Evolutionary conservation across 23 tunicate genomes (phyloP).

Genomic region (Oikopleura vanhoeffeni): DNA sequence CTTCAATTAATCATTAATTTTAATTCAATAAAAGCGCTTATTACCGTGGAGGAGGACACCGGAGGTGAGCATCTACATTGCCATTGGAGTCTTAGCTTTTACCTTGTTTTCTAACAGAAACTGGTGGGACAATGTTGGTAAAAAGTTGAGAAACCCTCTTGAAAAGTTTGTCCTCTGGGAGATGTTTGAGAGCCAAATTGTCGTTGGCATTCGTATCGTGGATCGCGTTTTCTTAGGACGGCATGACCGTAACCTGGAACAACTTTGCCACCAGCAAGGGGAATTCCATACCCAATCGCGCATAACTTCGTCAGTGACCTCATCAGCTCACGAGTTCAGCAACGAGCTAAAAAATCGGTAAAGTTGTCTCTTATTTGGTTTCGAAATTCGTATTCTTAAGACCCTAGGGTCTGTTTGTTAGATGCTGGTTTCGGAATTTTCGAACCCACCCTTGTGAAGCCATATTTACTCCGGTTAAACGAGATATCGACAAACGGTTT

Average conservation of each 20-base stretch:
- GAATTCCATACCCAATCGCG: constrained; percentile 83
- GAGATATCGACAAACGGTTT: too few relatives aligned
- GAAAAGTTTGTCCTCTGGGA: constrained; percentile 83
- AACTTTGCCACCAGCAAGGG: constrained; percentile 69
- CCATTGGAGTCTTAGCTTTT: constrained; percentile 92
- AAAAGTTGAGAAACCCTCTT: constrained; percentile 79
- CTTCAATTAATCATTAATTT: too few relatives aligned
- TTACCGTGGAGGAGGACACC: constrained; percentile 57
- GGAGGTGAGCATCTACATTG: constrained; percentile 99
- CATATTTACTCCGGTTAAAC: too few relatives aligned
- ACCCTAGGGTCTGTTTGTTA: too few relatives aligned
- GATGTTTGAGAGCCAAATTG: constrained; percentile 95
- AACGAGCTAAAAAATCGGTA: constrained; percentile 10
- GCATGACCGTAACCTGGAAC: constrained; percentile 99
- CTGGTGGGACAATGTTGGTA: constrained; percentile 70
- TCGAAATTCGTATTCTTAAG: too few relatives aligned
- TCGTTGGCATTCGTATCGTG: constrained; percentile 87
- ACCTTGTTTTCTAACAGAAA: constrained; percentile 73
- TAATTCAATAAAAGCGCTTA: not conserved
- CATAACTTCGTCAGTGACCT: constrained; percentile 54
- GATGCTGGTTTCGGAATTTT: too few relatives aligned
- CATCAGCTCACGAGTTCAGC: constrained; percentile 66
- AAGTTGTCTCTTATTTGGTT: too few relatives aligned
- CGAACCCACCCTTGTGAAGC: too few relatives aligned
- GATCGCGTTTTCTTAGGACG: constrained; percentile 82